These are phyloP conservation scores for Plotosus lineatus DNA, from an alignment of 2,113 vertebrate genomes.

Conservation along the genomic window DNA sequence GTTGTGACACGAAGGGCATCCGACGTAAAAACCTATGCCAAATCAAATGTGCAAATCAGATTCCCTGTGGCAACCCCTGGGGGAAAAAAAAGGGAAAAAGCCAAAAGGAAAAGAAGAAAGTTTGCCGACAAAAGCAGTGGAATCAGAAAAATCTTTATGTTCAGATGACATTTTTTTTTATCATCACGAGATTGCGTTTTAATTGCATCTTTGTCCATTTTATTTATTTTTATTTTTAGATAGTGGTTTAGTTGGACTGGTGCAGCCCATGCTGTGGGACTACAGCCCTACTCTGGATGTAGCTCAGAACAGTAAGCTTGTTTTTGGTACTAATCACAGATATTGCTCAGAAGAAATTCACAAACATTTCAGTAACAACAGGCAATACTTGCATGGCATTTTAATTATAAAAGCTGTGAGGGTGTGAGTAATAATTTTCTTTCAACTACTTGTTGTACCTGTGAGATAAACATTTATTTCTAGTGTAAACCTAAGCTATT, in stretches of 20 bases:
- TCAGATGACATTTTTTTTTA: not conserved
- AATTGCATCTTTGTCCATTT: too few relatives aligned
- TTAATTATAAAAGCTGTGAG: not conserved
- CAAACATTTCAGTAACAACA: not conserved
- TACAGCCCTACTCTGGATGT: constrained; percentile 83
- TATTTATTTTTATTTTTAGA: constrained; percentile 65
- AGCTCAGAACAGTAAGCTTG: constrained; percentile 77
- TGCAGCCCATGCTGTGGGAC: constrained; percentile 95
- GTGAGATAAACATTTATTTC: not conserved
- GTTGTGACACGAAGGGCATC: too few relatives aligned
- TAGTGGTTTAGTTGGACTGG: constrained; percentile 81
- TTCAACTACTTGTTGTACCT: not conserved
- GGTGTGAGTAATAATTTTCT: not conserved
- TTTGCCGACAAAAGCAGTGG: too few relatives aligned
- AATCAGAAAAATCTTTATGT: not conserved
- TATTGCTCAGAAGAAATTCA: not conserved
- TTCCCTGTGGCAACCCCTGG: too few relatives aligned
- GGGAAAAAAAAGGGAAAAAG: too few relatives aligned
- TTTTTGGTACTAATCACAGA: not conserved
- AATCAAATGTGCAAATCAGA: too few relatives aligned
- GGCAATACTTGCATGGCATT: not conserved
- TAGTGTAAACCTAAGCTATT: not conserved
- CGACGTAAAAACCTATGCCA: too few relatives aligned
- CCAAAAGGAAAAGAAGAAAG: too few relatives aligned
- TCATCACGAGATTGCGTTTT: not conserved